Evolutionary conservation across 2,797 vertebrate genomes (phyloP).

Genomic region (Knipowitschia caucasica): DNA sequence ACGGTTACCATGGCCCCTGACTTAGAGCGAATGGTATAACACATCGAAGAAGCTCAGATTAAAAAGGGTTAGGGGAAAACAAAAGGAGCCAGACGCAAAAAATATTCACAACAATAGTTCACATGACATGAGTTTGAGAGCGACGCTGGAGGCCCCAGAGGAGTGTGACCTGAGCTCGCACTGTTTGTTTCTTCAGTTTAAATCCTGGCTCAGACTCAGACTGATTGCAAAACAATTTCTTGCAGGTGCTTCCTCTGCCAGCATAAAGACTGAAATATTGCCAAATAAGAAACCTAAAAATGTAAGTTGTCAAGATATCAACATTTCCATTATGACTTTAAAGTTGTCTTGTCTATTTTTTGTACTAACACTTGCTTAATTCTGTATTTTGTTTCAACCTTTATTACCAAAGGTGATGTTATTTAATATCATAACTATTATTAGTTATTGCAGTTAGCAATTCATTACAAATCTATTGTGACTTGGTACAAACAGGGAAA

Average conservation of each 20-base stretch:
- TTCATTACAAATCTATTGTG: too few relatives aligned
- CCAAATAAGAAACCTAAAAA: neutral
- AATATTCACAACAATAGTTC: neutral
- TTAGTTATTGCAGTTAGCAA: too few relatives aligned
- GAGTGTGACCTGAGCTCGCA: neutral
- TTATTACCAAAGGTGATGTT: too few relatives aligned
- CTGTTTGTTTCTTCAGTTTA: neutral
- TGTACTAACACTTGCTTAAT: too few relatives aligned
- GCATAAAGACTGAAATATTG: neutral
- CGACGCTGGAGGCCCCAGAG: neutral
- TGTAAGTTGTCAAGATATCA: neutral
- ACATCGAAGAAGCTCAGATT: too few relatives aligned
- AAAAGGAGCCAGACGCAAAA: neutral
- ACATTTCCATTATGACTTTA: neutral
- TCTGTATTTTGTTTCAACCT: too few relatives aligned
- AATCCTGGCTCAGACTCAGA: constrained; percentile 5
- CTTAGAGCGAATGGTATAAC: too few relatives aligned
- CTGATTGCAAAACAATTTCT: neutral
- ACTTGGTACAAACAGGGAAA: too few relatives aligned
- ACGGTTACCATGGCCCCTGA: too few relatives aligned
- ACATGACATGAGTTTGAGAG: neutral
- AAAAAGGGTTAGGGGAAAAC: too few relatives aligned
- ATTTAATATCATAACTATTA: too few relatives aligned
- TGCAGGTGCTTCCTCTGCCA: neutral
- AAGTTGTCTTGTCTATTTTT: too few relatives aligned